Base-by-base conservation (phyloP, 2,113 vertebrate genomes). In the Cyprinodon brontotheroides region DNA sequence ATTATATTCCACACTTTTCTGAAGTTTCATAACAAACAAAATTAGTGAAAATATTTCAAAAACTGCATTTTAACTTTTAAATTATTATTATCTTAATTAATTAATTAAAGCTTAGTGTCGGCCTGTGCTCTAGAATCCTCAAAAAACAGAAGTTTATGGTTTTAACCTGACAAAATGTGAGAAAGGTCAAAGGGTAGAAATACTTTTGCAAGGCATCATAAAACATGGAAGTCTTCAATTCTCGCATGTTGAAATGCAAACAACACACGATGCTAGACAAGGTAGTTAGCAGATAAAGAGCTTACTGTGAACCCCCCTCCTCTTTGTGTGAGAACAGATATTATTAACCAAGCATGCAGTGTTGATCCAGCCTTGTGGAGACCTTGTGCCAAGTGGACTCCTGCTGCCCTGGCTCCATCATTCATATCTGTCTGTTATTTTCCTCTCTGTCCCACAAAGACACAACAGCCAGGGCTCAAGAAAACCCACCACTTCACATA, bases 331-430 rank as follows among this genome's bases (percentile, higher is more conserved):
- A 81, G 78, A 86, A 86, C 79, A 87, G 78, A 80, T 87, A 87
- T 90, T 85, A 87, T 81, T 86, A 78, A 82, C 83, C 65, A 48
- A 59, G 87, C 86, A 89, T 81, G 78, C 76, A 59, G 59, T 89
- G 91, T 92, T 91, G 87, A 89, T 92, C 89, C 89, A 86, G 89
- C 85, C 89, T 79, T 60, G 89, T 60, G 67, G 81, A 88, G 89
- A 82, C 87, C 74, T 68, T 62, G 82, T 85, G 86, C 90, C 88
- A 92, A 93, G 88, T 91, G 90, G 89, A 86, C 80, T 89, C 91
- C 87, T 62, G 86, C 86, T 88, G 89, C 68, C 68, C 40, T 73
- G 87, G 74, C 86, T 92, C 90, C 90, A 91, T 92, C 91, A 88
- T 81, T 91, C 87, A 87, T 83, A 78, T 82, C 76, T 78, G 75